These are phyloP conservation scores for Rissa tridactyla DNA, from an alignment of 2,113 vertebrate genomes.

Conservation along the genomic window DNA sequence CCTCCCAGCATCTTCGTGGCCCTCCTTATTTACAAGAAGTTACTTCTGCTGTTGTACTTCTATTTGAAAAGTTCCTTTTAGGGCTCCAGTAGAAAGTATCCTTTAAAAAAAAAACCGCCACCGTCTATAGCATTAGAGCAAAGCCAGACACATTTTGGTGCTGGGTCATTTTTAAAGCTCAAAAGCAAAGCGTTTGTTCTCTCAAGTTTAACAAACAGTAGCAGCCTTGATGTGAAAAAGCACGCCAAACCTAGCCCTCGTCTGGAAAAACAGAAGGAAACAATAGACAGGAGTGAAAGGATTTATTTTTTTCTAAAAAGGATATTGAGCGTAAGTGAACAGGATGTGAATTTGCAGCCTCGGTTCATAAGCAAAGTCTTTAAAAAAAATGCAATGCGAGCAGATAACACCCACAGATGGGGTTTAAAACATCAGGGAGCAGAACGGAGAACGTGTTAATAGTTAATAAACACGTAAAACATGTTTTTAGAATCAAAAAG, in stretches of 20 bases:
- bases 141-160: not conserved
- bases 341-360: constrained; percentile 21
- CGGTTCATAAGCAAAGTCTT: not conserved
- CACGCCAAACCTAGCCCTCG: not conserved
- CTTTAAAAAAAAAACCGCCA: not conserved
- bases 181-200: not conserved
- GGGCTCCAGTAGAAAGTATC: not conserved
- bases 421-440: not conserved
- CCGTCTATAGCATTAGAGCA: not conserved
- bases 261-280: constrained; percentile 32
- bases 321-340: not conserved
- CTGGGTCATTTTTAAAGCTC: not conserved
- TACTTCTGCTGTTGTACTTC: not conserved
- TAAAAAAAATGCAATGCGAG: not conserved
- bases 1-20: too few relatives aligned
- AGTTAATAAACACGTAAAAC: not conserved
- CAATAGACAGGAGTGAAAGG: constrained; percentile 14
- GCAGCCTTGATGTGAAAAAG: not conserved
- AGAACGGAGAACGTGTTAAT: not conserved
- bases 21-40: not conserved
- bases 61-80: not conserved
- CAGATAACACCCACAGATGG: not conserved
- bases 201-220: not conserved
- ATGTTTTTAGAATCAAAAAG: not conserved
- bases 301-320: not conserved